Percentiles rank a stretch among this genome's conserved stretches.
These are phyloP conservation scores for Nomada flava DNA, from an alignment of 2,888 invertebrate species.

Conservation along the genomic window DNA sequence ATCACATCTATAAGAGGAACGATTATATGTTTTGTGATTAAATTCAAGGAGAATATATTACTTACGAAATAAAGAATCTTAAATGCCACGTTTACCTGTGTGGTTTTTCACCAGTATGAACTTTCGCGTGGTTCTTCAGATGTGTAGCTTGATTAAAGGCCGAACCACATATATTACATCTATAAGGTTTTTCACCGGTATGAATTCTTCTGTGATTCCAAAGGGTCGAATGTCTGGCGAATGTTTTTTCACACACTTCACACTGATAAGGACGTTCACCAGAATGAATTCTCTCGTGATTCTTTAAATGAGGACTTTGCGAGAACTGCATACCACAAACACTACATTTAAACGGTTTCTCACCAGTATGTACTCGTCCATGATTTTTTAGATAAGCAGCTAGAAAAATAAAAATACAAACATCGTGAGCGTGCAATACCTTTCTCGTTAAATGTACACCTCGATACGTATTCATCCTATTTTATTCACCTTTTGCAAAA, in stretches of 20 bases:
- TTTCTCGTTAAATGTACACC: not conserved
- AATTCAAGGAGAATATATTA: not conserved
- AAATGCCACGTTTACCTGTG: constrained; percentile 85
- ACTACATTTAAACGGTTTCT: constrained; percentile 89
- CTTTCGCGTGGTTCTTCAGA: constrained; percentile 94
- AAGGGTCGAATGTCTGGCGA: constrained; percentile 93
- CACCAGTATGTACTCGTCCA: constrained; percentile 93
- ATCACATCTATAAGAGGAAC: constrained; percentile 87
- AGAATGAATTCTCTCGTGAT: constrained; percentile 94
- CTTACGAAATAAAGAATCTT: not conserved
- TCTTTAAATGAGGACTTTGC: constrained; percentile 94
- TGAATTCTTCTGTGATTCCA: constrained; percentile 96
- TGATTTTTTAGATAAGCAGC: constrained; percentile 95
- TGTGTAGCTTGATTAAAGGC: constrained; percentile 96
- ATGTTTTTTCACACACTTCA: constrained; percentile 95
- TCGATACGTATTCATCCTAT: not conserved
- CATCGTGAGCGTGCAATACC: not conserved
- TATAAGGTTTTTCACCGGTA: constrained; percentile 94
- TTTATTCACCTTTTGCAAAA: constrained; percentile 89
- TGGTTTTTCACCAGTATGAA: constrained; percentile 87
- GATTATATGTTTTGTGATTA: not conserved
- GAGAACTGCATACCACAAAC: constrained; percentile 97
- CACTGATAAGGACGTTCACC: constrained; percentile 95
- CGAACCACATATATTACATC: constrained; percentile 86
- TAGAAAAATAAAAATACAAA: constrained; percentile 63